These are phyloP conservation scores for Platichthys stellatus DNA, from an alignment of 2,113 vertebrate genomes.

Conservation along the genomic window DNA sequence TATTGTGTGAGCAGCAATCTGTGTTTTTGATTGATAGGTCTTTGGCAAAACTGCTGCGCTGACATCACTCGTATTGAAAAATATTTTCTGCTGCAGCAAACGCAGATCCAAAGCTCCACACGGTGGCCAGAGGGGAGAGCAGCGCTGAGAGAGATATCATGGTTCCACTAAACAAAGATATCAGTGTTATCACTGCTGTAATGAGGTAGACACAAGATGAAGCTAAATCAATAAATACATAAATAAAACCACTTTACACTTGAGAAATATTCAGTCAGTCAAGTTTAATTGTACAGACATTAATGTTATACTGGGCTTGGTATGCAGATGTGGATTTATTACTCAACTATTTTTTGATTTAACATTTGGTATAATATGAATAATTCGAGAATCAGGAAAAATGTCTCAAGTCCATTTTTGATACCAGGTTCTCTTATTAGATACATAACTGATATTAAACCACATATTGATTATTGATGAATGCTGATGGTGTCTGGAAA, in stretches of 20 bases:
- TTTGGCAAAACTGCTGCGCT: neutral
- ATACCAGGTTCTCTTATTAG: too few species aligned
- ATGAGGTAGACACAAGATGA: neutral
- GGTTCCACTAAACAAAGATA: neutral
- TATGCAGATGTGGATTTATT: neutral
- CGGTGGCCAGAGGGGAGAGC: conserved; percentile 48
- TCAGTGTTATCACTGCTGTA: neutral
- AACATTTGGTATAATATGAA: too few species aligned
- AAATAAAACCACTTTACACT: neutral
- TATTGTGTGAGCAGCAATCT: too few species aligned
- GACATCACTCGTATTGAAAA: conserved; percentile 80
- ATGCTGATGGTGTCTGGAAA: too few species aligned
- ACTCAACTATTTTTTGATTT: neutral
- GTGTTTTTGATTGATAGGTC: neutral
- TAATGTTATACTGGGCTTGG: neutral
- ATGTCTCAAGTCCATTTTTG: too few species aligned
- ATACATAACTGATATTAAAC: too few species aligned
- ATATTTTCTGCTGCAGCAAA: neutral
- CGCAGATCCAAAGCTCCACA: conserved; percentile 64
- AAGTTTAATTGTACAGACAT: too few species aligned
- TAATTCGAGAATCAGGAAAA: too few species aligned
- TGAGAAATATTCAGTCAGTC: too few species aligned
- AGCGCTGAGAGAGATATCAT: neutral
- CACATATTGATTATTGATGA: too few species aligned
- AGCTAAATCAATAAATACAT: neutral